Conservation (phyloP, 2,888 invertebrate genomes). For the Argynnis bischoffii region DNA sequence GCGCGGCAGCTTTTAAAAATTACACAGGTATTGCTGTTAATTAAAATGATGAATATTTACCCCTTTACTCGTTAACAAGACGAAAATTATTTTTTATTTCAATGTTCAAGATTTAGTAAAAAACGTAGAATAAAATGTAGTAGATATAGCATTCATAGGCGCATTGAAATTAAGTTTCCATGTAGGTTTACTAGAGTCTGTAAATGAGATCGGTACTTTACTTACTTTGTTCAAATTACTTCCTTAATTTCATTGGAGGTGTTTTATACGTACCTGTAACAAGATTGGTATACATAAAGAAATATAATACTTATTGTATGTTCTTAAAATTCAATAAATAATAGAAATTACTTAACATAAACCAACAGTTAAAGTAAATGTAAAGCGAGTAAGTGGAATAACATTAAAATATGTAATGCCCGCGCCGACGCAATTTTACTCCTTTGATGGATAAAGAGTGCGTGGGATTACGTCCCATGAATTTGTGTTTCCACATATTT, state of each 20-base stretch:
- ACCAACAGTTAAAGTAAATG: constrained; percentile 24
- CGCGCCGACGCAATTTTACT: constrained; percentile 61
- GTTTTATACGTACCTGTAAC: constrained; percentile 8
- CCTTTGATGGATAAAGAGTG: constrained; percentile 55
- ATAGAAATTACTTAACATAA: constrained; percentile 19
- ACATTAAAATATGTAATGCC: constrained; percentile 34
- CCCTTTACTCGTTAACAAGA: constrained; percentile 18
- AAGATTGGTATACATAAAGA: not conserved
- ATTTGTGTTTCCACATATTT: constrained; percentile 22
- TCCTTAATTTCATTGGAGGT: no score
- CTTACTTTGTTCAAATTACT: no score
- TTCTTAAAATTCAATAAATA: not conserved
- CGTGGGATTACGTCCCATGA: constrained; percentile 59
- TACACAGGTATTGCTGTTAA: constrained; percentile 37
- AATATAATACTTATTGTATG: not conserved
- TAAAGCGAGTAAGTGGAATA: constrained; percentile 30
- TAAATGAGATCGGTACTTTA: not conserved
- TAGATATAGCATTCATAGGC: no score
- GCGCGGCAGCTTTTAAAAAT: constrained; percentile 32
- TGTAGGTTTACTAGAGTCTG: not conserved
- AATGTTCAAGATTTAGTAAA: not conserved
- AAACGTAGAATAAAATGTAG: no score
- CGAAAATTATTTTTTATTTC: constrained; percentile 15
- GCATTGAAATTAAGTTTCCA: no score
- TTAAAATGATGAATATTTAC: constrained; percentile 37